Conservation (phyloP, 2,888 invertebrate genomes). For the Leucania comma region DNA sequence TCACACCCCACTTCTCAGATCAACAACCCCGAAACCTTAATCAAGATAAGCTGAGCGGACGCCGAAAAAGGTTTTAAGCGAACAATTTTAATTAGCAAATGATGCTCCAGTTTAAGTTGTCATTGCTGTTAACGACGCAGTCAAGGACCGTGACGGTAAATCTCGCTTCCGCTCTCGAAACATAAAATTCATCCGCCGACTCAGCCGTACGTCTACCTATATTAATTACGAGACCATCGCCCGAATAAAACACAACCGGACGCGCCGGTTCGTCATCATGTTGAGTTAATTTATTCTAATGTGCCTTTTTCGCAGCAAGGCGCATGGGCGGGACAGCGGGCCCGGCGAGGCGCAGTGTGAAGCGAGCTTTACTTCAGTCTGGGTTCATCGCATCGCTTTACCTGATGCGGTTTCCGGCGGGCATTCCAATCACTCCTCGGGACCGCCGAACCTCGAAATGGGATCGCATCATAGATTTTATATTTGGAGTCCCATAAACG, state of each 20-base stretch:
- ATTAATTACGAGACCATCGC: constrained; percentile 73
- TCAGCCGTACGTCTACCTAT: constrained; percentile 62
- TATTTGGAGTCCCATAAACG: constrained; percentile 33
- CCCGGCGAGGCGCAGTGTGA: constrained; percentile 61
- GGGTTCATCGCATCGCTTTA: constrained; percentile 77
- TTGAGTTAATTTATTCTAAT: constrained; percentile 78
- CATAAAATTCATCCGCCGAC: constrained; percentile 66
- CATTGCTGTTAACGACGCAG: constrained; percentile 57
- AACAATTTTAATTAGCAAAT: constrained; percentile 78
- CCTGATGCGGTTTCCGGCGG: constrained; percentile 86
- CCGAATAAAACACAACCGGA: constrained; percentile 75
- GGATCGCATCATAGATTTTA: constrained; percentile 54
- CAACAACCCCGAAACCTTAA: constrained; percentile 87
- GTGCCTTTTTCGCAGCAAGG: constrained; percentile 74
- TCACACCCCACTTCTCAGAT: constrained; percentile 81
- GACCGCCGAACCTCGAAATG: constrained; percentile 60
- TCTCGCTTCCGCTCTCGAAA: constrained; percentile 70
- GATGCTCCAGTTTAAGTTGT: constrained; percentile 60
- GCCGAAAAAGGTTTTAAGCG: constrained; percentile 74
- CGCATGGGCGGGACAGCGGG: constrained; percentile 64
- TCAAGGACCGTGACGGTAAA: constrained; percentile 62
- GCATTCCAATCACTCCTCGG: constrained; percentile 77
- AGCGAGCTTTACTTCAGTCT: constrained; percentile 62
- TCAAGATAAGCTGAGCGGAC: constrained; percentile 83
- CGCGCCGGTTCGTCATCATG: constrained; percentile 74